Conservation (phyloP, 1,140 invertebrate species). For the Hormaphis cornu region DNA sequence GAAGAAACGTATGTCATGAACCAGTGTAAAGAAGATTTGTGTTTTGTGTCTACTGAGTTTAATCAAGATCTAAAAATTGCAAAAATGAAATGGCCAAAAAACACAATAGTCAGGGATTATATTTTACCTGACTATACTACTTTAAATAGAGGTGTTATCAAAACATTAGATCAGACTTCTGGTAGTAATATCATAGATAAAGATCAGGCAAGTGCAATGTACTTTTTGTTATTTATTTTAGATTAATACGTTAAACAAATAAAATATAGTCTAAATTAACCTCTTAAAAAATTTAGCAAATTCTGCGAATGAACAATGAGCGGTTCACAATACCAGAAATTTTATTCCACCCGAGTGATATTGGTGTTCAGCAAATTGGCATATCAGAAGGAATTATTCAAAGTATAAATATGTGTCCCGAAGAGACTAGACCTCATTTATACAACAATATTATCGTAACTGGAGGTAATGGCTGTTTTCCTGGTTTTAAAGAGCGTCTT, state of each 20-base stretch:
- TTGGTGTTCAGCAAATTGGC: constrained; percentile 90
- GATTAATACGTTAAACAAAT: too few species aligned
- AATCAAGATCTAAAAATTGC: constrained; percentile 72
- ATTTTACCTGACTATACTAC: constrained; percentile 90
- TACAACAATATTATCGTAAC: constrained; percentile 81
- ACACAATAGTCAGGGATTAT: constrained; percentile 76
- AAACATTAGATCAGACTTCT: constrained; percentile 49
- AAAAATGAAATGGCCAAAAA: constrained; percentile 49
- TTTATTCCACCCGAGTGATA: constrained; percentile 88
- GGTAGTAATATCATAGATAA: constrained; percentile 44
- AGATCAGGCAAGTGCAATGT: constrained; percentile 46
- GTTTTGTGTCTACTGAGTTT: constrained; percentile 85
- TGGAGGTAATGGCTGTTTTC: constrained; percentile 79
- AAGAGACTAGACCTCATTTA: constrained; percentile 70
- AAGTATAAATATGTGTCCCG: constrained; percentile 59
- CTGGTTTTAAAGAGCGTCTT: constrained; percentile 74
- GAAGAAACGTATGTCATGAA: constrained; percentile 99
- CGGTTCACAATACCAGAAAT: constrained; percentile 89
- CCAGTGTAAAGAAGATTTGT: constrained; percentile 95
- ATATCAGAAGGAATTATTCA: constrained; percentile 81
- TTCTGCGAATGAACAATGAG: constrained; percentile 81
- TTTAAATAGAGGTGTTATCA: constrained; percentile 69
- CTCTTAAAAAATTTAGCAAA: constrained; percentile 49
- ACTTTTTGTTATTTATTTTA: background rate
- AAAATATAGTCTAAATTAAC: background rate